phyloP scores from a whole-genome alignment of 2,113 vertebrate genomes.

The Mesoclemmys tuberculata region DNA sequence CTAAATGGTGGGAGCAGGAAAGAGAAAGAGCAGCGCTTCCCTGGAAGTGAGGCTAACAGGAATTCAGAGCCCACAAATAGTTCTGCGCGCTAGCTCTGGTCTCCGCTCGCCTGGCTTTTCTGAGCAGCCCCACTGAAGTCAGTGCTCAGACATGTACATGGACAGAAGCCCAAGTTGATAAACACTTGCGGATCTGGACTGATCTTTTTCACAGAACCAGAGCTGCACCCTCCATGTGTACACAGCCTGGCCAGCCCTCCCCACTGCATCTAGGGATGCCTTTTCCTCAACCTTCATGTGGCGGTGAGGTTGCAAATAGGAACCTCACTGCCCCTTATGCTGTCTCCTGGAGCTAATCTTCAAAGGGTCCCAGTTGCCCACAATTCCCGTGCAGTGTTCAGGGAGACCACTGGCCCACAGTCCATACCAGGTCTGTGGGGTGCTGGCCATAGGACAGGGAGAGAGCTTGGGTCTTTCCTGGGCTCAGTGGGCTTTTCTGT shows the following conservation, averaged over 20 bases:
- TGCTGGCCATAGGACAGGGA: neutral
- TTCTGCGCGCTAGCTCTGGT: neutral
- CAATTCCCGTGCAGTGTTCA: neutral
- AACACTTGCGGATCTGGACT: rapidly evolving
- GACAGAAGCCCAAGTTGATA: neutral
- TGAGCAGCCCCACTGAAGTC: neutral
- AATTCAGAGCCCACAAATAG: neutral
- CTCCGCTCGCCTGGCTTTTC: neutral
- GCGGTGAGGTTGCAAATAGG: too few species aligned
- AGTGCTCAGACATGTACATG: rapidly evolving
- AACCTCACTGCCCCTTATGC: too few species aligned
- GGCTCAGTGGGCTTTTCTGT: neutral
- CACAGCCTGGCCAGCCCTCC: neutral
- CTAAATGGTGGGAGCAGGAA: neutral
- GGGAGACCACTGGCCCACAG: too few species aligned
- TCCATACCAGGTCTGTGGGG: neutral
- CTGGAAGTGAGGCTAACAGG: neutral
- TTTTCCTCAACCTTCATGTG: neutral
- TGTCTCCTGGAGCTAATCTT: neutral
- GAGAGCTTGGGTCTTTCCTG: neutral
- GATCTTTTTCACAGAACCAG: neutral
- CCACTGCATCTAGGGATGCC: neutral
- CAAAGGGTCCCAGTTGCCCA: neutral
- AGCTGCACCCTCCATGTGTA: neutral
- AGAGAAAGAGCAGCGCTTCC: neutral